Conservation (phyloP, 2,797 vertebrate genomes). For the Linurgus olivaceus region DNA sequence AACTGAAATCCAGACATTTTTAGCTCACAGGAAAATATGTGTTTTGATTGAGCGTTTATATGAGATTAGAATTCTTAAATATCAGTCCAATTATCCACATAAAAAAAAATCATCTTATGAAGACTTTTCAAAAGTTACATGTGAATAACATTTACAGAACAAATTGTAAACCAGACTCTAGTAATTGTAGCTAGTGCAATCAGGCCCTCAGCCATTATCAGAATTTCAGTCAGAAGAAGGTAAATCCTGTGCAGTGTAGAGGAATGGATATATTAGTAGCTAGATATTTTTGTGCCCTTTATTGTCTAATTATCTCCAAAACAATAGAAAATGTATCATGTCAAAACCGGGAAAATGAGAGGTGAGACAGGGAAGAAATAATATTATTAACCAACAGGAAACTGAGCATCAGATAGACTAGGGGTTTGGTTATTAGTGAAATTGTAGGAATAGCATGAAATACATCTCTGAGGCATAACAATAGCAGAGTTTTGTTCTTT, state of each 20-base stretch:
- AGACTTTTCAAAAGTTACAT: conserved; percentile 45
- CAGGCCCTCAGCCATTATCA: not conserved
- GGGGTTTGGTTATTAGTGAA: not conserved
- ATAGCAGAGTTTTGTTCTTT: not conserved
- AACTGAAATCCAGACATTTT: conserved; percentile 71
- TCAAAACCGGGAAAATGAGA: not conserved
- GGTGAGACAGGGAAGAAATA: not conserved
- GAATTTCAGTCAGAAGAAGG: conserved; percentile 32
- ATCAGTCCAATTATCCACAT: conserved; percentile 52
- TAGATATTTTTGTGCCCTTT: not conserved
- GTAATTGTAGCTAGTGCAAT: conserved; percentile 50
- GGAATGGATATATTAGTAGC: not conserved
- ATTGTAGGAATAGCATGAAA: not conserved
- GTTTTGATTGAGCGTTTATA: conserved; percentile 70
- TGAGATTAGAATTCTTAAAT: conserved; percentile 63
- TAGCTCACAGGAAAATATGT: conserved; percentile 65
- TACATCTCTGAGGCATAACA: not conserved
- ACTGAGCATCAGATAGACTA: not conserved
- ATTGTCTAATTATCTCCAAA: not conserved
- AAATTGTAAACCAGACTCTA: conserved; percentile 59
- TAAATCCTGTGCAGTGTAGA: not conserved
- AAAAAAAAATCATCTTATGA: conserved; percentile 8
- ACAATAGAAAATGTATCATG: not conserved
- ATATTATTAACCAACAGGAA: not conserved
- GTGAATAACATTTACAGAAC: conserved; percentile 61